Base-by-base conservation (phyloP, 2,113 vertebrate genomes). In the Lanius ludovicianus region DNA sequence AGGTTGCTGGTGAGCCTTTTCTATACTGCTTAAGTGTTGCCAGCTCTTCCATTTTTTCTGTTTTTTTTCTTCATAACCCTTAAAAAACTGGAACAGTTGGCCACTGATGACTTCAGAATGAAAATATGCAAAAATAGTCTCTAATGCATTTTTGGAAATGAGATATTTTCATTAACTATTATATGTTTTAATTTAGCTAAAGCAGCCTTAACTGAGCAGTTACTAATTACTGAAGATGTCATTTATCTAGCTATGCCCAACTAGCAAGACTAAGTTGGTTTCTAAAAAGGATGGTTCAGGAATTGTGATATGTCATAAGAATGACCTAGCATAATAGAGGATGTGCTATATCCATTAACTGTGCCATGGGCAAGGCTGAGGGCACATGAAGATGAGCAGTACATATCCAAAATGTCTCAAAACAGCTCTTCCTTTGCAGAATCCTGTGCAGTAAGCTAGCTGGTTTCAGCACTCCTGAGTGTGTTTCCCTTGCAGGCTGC, bases 231-330 rank as follows among this genome's bases (percentile, higher is more conserved):
- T 63, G 31, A 68, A 49, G 79, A 11, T 28, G 18, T 16, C 2
- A 1, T 84, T 75, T 64, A 24, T 53, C 28, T 56, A 10, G 19
- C 63, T 39, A 2, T 3, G 3, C 28, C 47, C 52, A 44, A 63
- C 39, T 44, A 59, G 76, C 6, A 9, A 27, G 42, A 50, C 13
- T n/a, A 17, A 77, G 49, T 14, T 22, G 42, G 31, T 67, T 12
- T 71, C 62, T 84, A 81, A 46, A 60, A 35, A 28, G 33, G 18
- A 30, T 62, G 53, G 50, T 69, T 73, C 59, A 42, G 82, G 57
- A 75, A 42, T 39, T 6, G 0, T 2, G 22, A 33, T 0, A 2
- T 30, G 16, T 39, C 1, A 1, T 49, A 50, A 24, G 83, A 84
- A 78, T 70, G 55, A 55, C 50, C 69, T 59, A 42, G 89, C 64